Evolutionary conservation across 2,888 invertebrate genomes (phyloP).

Genomic region (Celastrina argiolus): DNA sequence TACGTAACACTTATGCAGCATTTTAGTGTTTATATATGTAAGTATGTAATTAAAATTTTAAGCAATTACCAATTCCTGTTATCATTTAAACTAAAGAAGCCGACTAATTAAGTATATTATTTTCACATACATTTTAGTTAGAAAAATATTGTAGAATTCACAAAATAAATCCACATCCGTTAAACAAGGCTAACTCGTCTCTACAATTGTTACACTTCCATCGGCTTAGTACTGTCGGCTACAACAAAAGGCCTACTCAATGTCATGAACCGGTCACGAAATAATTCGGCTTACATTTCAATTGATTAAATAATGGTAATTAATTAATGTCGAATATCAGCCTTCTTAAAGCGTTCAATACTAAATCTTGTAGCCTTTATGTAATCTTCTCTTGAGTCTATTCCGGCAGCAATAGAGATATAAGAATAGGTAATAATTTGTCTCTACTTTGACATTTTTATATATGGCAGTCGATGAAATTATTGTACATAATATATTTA

Average conservation of each 20-base stretch:
- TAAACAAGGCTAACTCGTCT: constrained; percentile 15
- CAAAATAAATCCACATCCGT: not conserved
- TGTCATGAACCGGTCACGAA: not conserved
- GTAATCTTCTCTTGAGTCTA: too few relatives aligned
- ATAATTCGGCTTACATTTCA: not conserved
- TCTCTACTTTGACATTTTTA: too few relatives aligned
- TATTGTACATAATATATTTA: too few relatives aligned
- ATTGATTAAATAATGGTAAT: constrained; percentile 7
- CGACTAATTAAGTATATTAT: not conserved
- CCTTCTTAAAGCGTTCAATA: not conserved
- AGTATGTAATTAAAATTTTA: too few relatives aligned
- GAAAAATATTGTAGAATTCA: not conserved
- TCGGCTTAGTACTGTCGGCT: not conserved
- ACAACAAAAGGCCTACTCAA: constrained; percentile 5
- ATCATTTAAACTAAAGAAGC: not conserved
- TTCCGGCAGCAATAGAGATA: too few relatives aligned
- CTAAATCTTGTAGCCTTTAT: not conserved
- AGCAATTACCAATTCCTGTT: too few relatives aligned
- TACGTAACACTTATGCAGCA: too few relatives aligned
- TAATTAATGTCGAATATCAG: constrained; percentile 10
- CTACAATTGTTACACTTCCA: constrained; percentile 7
- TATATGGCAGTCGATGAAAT: too few relatives aligned
- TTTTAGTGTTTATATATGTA: too few relatives aligned
- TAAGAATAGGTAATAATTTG: too few relatives aligned
- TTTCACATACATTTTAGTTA: too few relatives aligned